Evolutionary conservation across 1,140 invertebrate species (phyloP).

Genomic region (Macrocentrus cingulum): DNA sequence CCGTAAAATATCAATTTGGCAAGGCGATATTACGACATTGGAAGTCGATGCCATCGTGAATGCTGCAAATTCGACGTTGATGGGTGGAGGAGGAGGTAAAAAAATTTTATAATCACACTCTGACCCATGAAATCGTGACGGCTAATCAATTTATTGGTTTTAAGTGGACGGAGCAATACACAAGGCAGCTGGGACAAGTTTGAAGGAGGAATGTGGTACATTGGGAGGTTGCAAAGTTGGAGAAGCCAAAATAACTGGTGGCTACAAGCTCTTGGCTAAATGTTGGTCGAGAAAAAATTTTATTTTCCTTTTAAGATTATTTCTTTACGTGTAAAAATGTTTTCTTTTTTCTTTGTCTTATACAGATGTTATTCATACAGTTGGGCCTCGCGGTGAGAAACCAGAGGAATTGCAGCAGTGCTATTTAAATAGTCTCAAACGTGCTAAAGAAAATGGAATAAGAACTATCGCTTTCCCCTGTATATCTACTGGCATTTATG

Average conservation of each 20-base stretch:
- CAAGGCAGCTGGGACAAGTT: slow-evolving; percentile 67
- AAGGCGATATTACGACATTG: slow-evolving; percentile 84
- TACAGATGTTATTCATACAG: slow-evolving; percentile 85
- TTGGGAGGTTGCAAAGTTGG: slow-evolving; percentile 75
- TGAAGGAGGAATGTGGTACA: slow-evolving; percentile 72
- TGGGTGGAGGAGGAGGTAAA: slow-evolving; percentile 78
- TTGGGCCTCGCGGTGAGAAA: slow-evolving; percentile 76
- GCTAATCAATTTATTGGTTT: slow-evolving; percentile 24
- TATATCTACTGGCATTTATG: slow-evolving; percentile 85
- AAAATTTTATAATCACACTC: no score
- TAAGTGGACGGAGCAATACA: slow-evolving; percentile 86
- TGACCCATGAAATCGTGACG: no score
- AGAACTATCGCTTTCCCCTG: slow-evolving; percentile 80
- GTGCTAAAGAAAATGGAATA: slow-evolving; percentile 65
- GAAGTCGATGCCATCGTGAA: slow-evolving; percentile 92
- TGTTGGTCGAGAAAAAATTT: slow-evolving; percentile 57
- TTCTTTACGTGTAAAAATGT: no score
- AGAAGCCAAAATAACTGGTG: slow-evolving; percentile 79
- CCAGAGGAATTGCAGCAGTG: slow-evolving; percentile 67
- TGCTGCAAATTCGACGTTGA: slow-evolving; percentile 80
- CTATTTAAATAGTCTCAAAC: slow-evolving; percentile 69
- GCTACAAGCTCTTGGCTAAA: slow-evolving; percentile 77
- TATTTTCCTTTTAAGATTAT: neutral
- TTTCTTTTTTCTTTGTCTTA: no score
- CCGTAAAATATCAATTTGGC: slow-evolving; percentile 69